Conservation (phyloP, 2,888 invertebrate genomes). For the Leptogaster cylindrica region DNA sequence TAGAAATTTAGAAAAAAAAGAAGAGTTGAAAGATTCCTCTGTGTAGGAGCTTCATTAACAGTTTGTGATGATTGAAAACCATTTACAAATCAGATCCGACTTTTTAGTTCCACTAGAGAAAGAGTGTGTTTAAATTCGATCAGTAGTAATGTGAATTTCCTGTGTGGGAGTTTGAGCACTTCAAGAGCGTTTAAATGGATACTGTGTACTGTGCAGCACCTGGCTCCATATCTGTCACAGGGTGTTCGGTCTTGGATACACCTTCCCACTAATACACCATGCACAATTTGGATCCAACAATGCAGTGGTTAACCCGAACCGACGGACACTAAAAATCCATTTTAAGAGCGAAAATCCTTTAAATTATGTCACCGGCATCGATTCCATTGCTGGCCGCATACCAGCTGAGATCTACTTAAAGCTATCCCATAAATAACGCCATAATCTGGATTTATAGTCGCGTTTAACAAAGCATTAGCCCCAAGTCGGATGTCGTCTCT, state of each 20-base stretch:
- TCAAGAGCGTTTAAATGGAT: too few relatives aligned
- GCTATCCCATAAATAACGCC: constrained; percentile 39
- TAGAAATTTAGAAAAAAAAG: too few relatives aligned
- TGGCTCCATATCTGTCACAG: too few relatives aligned
- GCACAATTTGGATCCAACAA: background rate
- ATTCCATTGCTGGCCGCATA: constrained; percentile 20
- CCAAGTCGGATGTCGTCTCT: constrained; percentile 19
- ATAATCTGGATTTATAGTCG: constrained; percentile 41
- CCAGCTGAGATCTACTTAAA: constrained; percentile 40
- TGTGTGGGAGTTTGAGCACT: too few relatives aligned
- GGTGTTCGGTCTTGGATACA: background rate
- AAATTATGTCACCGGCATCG: constrained; percentile 33
- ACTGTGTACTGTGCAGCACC: too few relatives aligned
- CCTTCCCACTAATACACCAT: background rate
- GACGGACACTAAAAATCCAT: constrained; percentile 27
- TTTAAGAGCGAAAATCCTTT: constrained; percentile 41
- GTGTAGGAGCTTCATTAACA: too few relatives aligned
- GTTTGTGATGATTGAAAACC: too few relatives aligned
- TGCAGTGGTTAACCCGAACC: constrained; percentile 10
- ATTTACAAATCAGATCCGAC: too few relatives aligned
- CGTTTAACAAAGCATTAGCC: constrained; percentile 41
- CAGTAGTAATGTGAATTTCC: too few relatives aligned
- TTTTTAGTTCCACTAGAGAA: too few relatives aligned
- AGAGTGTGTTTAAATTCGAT: too few relatives aligned
- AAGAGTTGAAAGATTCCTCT: too few relatives aligned